phyloP scores from a whole-genome alignment of 2,888 invertebrate species.

The Gymnocheta viridis region DNA sequence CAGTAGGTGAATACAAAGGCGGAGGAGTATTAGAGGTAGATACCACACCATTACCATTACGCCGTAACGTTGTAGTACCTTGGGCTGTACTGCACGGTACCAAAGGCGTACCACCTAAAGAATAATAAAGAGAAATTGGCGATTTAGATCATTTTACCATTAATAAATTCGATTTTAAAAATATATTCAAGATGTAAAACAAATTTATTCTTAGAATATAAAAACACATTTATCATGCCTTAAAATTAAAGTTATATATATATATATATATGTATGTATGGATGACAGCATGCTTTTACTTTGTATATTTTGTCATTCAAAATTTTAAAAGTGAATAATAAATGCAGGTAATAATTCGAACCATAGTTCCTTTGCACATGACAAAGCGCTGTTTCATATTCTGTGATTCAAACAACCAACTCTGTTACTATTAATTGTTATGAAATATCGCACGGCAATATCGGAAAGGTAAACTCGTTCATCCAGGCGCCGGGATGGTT shows the following conservation, averaged over 20 bases:
- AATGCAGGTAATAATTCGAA: too few species aligned
- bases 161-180: constrained; percentile 10
- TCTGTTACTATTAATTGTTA: too few species aligned
- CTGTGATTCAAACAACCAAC: too few species aligned
- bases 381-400: too few species aligned
- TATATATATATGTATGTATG: not conserved
- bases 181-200: not conserved
- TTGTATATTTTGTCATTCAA: not conserved
- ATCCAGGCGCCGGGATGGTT: too few species aligned
- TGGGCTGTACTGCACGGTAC: constrained; percentile 79
- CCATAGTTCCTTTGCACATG: too few species aligned
- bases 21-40: constrained; percentile 64
- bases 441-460: too few species aligned
- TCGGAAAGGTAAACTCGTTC: too few species aligned
- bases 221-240: constrained; percentile 64
- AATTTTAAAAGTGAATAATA: not conserved
- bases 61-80: constrained; percentile 74
- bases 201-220: constrained; percentile 5
- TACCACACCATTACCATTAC: constrained; percentile 72
- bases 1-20: constrained; percentile 65
- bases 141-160: constrained; percentile 19
- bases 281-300: constrained; percentile 25
- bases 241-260: constrained; percentile 30
- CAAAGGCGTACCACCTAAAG: constrained; percentile 83
- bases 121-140: constrained; percentile 60